Evolutionary conservation across 2,113 vertebrate genomes (phyloP).

Genomic region (Gadus chalcogrammus): DNA sequence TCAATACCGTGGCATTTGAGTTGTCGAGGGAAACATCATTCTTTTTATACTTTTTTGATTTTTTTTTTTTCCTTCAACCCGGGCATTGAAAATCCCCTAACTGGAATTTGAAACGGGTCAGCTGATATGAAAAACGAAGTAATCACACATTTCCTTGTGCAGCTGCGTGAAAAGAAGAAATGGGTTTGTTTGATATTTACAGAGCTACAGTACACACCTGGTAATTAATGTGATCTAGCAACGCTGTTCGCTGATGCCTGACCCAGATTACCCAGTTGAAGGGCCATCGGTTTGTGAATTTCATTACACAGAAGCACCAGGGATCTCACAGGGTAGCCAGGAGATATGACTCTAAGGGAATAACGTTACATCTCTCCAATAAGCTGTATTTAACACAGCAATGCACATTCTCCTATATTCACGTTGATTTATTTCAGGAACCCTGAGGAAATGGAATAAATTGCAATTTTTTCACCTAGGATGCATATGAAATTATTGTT

Average conservation of each 20-base stretch:
- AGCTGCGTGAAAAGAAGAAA: not conserved
- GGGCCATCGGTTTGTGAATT: not conserved
- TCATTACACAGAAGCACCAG: not conserved
- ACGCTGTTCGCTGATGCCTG: not conserved
- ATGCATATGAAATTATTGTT: slow-evolving; percentile 2
- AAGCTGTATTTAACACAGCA: not conserved
- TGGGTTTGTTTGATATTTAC: not conserved
- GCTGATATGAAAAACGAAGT: too few species aligned
- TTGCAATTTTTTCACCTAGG: slow-evolving; percentile 2
- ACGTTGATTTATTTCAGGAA: not conserved
- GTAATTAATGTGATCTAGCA: not conserved
- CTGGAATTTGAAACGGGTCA: not conserved
- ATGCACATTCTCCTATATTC: not conserved
- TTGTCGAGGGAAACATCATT: not conserved
- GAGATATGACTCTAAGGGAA: not conserved
- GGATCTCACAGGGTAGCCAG: not conserved
- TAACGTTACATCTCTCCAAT: not conserved
- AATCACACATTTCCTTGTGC: not conserved
- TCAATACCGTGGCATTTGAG: slow-evolving; percentile 14
- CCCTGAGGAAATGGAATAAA: not conserved
- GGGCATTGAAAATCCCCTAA: too few species aligned
- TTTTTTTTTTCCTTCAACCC: not conserved
- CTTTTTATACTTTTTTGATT: not conserved
- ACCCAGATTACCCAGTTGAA: slow-evolving; percentile 2
- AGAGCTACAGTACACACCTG: not conserved